These are phyloP conservation scores for Drosophila seguyi DNA, from an alignment of 1,140 invertebrate species.

Conservation along the genomic window DNA sequence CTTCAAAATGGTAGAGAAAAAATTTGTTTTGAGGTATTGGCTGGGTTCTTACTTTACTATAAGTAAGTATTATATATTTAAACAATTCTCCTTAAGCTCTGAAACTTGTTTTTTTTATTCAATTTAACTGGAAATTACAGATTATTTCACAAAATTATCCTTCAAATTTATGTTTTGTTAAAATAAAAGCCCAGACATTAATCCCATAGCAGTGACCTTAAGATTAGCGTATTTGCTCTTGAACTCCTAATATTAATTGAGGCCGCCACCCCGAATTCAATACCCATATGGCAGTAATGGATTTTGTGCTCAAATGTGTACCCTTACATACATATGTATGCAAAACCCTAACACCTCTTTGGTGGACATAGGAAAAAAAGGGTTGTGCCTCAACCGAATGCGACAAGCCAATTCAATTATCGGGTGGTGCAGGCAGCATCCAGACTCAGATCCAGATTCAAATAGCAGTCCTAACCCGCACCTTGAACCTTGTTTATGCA, in stretches of 20 bases:
- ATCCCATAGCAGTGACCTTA: conserved; percentile 12
- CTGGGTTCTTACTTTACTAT: too few relatives aligned
- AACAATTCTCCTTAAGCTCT: too few relatives aligned
- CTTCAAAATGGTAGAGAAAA: not conserved
- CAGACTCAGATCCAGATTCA: conserved; percentile 30
- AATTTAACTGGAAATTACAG: too few relatives aligned
- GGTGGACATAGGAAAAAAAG: conserved; percentile 43
- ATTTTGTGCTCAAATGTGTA: conserved; percentile 22
- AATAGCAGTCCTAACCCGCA: conserved; percentile 52
- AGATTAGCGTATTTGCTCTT: conserved; percentile 38
- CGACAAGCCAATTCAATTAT: conserved; percentile 74
- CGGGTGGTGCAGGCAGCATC: conserved; percentile 38
- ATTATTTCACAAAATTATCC: not conserved
- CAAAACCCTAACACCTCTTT: conserved; percentile 57
- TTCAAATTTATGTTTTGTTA: not conserved
- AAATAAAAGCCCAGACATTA: not conserved
- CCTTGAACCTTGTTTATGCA: conserved; percentile 78
- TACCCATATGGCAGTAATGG: conserved; percentile 56
- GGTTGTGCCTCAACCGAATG: conserved; percentile 52
- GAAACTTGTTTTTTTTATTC: too few relatives aligned
- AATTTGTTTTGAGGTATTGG: not conserved
- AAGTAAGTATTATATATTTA: too few relatives aligned
- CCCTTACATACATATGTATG: conserved; percentile 48
- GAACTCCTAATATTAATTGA: conserved; percentile 24
- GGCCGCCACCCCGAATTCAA: conserved; percentile 11